Conservation (phyloP, 1,140 invertebrate species). For the Capitella teleta region DNA sequence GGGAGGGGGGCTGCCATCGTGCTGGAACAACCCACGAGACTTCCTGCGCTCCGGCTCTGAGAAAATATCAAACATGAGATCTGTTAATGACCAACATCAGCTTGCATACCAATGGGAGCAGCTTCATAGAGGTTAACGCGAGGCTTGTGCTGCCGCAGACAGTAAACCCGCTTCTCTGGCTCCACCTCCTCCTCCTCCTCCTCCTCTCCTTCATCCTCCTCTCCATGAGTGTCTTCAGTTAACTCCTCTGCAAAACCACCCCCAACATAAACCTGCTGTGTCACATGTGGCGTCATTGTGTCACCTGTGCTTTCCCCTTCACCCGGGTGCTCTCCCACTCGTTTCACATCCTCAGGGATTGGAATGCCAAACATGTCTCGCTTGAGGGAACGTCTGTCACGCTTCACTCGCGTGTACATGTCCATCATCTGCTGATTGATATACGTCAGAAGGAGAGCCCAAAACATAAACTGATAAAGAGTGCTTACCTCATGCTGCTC, state of each 20-base stretch:
- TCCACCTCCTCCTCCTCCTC: slow-evolving; percentile 28
- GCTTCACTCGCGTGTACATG: slow-evolving; percentile 54
- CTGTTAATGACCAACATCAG: slow-evolving; percentile 45
- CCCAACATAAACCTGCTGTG: not conserved
- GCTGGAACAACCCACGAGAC: not conserved
- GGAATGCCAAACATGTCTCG: slow-evolving; percentile 38
- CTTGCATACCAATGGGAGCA: slow-evolving; percentile 41
- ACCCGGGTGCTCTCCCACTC: not conserved
- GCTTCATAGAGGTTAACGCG: slow-evolving; percentile 29
- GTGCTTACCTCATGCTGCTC: too few species aligned
- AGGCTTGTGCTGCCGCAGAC: slow-evolving; percentile 35
- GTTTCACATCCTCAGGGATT: slow-evolving; percentile 17
- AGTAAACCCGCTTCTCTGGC: slow-evolving; percentile 20
- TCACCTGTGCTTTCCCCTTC: not conserved
- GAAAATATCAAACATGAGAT: slow-evolving; percentile 25
- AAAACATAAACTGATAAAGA: too few species aligned
- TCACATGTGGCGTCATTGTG: not conserved
- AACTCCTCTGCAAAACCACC: slow-evolving; percentile 13
- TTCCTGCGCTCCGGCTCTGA: not conserved
- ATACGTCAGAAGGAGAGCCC: too few species aligned
- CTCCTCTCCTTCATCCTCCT: slow-evolving; percentile 23
- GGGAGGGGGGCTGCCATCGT: not conserved
- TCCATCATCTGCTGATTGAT: too few species aligned
- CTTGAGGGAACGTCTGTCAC: slow-evolving; percentile 38
- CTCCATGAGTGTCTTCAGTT: slow-evolving; percentile 18